Evolutionary conservation across 2,888 invertebrate species (phyloP).

Genomic region (Epinotia brunnichana): DNA sequence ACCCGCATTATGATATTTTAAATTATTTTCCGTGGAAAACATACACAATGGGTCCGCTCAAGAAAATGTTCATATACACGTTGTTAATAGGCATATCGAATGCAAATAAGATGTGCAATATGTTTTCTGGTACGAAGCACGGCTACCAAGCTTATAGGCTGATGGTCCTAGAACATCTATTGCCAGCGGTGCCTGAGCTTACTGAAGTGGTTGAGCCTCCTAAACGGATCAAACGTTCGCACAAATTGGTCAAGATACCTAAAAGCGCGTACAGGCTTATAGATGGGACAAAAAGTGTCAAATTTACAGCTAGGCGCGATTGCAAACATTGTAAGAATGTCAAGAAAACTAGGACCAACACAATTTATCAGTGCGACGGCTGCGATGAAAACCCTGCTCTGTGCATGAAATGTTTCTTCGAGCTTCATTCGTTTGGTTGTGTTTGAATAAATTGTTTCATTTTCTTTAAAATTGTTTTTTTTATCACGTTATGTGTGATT

Average conservation of each 20-base stretch:
- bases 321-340: constrained; percentile 18
- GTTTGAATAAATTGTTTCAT: neutral
- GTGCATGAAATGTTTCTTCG: constrained; percentile 20
- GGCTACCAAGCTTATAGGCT: constrained; percentile 12
- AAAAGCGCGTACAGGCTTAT: neutral
- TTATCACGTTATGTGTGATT: neutral
- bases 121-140: neutral
- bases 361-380: constrained; percentile 10
- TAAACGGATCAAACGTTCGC: neutral
- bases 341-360: neutral
- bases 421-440: constrained; percentile 5
- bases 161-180: constrained; percentile 14
- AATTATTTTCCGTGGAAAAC: constrained; percentile 18
- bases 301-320: neutral
- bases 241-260: constrained; percentile 12
- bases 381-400: constrained; percentile 1
- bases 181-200: neutral
- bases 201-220: no score
- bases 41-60: neutral
- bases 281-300: neutral
- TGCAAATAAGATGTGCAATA: constrained; percentile 18
- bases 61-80: constrained; percentile 23
- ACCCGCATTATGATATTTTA: constrained; percentile 4
- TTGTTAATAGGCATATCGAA: constrained; percentile 3
- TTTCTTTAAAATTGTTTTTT: neutral